phyloP scores from a whole-genome alignment of 2,888 invertebrate species.

The Calameuta idolon region DNA sequence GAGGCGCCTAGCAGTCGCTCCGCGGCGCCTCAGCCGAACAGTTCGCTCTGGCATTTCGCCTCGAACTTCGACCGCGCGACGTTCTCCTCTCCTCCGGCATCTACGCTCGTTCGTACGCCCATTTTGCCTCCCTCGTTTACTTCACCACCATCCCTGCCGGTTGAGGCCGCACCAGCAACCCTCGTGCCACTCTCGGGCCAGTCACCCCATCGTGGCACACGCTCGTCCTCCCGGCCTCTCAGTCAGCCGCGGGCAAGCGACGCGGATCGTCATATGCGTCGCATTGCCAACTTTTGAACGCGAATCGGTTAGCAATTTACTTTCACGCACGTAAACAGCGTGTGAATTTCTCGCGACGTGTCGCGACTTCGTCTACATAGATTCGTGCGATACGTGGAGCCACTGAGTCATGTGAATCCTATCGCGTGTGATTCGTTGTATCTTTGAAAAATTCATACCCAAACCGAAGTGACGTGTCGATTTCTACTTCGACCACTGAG shows the following conservation, averaged over 20 bases:
- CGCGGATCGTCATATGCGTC: conserved; percentile 25
- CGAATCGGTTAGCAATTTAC: neutral
- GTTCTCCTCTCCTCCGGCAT: conserved; percentile 8
- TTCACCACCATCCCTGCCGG: conserved; percentile 39
- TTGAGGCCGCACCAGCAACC: conserved; percentile 30
- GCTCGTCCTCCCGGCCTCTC: conserved; percentile 30
- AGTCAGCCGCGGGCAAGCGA: conserved; percentile 41
- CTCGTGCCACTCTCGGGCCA: conserved; percentile 17
- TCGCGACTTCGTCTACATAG: neutral
- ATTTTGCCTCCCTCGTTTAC: conserved; percentile 25
- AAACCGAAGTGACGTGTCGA: neutral
- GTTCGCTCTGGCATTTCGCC: conserved; percentile 36
- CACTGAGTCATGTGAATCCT: neutral
- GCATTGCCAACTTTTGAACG: neutral
- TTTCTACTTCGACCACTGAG: neutral
- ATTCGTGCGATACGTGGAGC: neutral
- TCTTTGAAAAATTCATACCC: neutral
- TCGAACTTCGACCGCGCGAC: conserved; percentile 22
- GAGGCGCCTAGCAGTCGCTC: conserved; percentile 43
- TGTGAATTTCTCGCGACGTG: neutral
- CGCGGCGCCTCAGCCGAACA: conserved; percentile 53
- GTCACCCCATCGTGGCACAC: conserved; percentile 24
- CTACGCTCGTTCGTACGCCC: conserved; percentile 11
- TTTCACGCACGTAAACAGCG: neutral
- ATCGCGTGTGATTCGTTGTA: neutral